Conservation (phyloP, 2,113 vertebrate genomes). For the Ceyx cyanopectus region DNA sequence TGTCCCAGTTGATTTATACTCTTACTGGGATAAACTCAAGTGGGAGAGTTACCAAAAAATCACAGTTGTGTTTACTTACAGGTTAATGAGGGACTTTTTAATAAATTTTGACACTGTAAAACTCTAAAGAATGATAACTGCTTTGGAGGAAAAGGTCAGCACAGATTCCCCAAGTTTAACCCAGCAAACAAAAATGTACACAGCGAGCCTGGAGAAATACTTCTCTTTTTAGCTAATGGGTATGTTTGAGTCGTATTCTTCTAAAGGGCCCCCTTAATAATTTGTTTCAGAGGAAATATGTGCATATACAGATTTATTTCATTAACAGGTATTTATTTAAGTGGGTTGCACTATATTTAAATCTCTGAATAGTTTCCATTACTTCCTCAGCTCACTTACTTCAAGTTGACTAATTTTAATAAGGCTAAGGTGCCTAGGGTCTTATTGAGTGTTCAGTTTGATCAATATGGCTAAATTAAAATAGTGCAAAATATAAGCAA, state of each 20-base stretch:
- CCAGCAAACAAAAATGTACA: neutral
- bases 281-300: conserved; percentile 76
- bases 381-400: conserved; percentile 79
- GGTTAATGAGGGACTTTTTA: conserved; percentile 41
- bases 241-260: conserved; percentile 43
- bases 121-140: neutral
- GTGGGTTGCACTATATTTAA: conserved; percentile 79
- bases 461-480: conserved; percentile 87
- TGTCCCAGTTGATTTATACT: neutral
- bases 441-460: conserved; percentile 84
- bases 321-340: conserved; percentile 86
- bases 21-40: neutral
- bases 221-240: conserved; percentile 36
- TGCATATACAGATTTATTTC: conserved; percentile 81
- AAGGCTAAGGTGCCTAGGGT: conserved; percentile 83
- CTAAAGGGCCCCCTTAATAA: conserved; percentile 64
- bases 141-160: conserved; percentile 22
- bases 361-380: conserved; percentile 80
- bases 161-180: conserved; percentile 31
- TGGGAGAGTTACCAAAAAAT: neutral
- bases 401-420: conserved; percentile 88
- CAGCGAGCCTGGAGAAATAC: conserved; percentile 11
- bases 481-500: conserved; percentile 86
- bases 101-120: neutral
- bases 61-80: conserved; percentile 1